Percentiles rank a stretch among this genome's conserved stretches.
Conservation (phyloP, 2,888 invertebrate genomes). For the Fragum sueziense region DNA sequence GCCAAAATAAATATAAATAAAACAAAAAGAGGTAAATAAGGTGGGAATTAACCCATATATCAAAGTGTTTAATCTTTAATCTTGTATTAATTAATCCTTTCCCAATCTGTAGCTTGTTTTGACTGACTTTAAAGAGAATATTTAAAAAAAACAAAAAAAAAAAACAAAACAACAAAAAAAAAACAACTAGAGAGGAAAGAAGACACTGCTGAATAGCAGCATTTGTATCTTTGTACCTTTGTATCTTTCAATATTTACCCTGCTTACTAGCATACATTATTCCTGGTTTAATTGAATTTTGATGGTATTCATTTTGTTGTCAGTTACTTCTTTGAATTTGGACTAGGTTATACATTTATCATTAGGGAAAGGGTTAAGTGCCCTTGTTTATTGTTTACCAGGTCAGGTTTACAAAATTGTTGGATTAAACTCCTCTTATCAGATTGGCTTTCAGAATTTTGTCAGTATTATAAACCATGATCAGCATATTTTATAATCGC, state of each 20-base stretch:
- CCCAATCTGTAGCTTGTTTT: neutral
- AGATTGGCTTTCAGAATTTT: conserved; percentile 9
- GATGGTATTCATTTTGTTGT: too few species aligned
- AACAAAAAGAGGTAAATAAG: conserved; percentile 49
- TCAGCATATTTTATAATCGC: conserved; percentile 17
- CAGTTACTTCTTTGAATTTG: too few species aligned
- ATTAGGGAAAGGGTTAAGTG: too few species aligned
- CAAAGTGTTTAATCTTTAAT: conserved; percentile 41
- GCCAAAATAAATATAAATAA: conserved; percentile 55
- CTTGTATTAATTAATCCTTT: conserved; percentile 29
- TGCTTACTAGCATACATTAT: too few species aligned
- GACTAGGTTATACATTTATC: too few species aligned
- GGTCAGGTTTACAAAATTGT: neutral
- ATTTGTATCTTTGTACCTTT: too few species aligned
- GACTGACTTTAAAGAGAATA: neutral
- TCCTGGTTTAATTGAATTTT: too few species aligned
- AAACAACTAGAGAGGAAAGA: too few species aligned
- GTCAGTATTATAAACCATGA: conserved; percentile 4
- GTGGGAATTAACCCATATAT: conserved; percentile 34
- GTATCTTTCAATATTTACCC: too few species aligned
- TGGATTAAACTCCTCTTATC: conserved; percentile 17
- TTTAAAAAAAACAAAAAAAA: too few species aligned
- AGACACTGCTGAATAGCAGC: too few species aligned
- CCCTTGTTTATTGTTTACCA: conserved; percentile 5
- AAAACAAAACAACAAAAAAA: too few species aligned